Evolutionary conservation across 2,797 vertebrate genomes (phyloP).

Genomic region (Psittacula derbiana): DNA sequence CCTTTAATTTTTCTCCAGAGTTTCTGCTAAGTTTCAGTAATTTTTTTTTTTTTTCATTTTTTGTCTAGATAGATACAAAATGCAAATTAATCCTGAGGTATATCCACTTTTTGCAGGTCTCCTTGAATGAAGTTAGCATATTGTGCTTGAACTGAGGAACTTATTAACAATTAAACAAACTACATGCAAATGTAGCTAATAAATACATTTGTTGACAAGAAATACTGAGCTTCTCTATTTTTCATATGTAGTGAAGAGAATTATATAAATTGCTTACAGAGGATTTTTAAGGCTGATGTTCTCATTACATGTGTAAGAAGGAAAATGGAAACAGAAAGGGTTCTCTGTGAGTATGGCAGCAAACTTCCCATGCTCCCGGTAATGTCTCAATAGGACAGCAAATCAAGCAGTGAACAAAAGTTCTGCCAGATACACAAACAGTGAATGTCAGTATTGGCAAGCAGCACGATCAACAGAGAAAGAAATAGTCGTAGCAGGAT

Average conservation of each 20-base stretch:
- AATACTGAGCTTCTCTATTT: neutral
- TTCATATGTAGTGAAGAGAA: neutral
- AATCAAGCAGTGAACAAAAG: neutral
- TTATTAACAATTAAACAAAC: neutral
- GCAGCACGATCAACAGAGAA: neutral
- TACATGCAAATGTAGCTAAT: neutral
- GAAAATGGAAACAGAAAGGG: neutral
- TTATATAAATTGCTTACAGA: neutral
- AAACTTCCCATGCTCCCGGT: neutral
- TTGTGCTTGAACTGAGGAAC: neutral
- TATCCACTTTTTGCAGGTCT: neutral
- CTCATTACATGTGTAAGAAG: neutral
- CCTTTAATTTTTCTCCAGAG: slow-evolving; percentile 67
- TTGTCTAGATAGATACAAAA: slow-evolving; percentile 18
- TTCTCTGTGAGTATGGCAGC: neutral
- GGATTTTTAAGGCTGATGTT: neutral
- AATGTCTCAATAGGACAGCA: neutral
- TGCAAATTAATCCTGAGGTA: neutral
- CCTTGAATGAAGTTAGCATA: neutral
- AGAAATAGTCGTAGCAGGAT: neutral
- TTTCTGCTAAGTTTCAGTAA: slow-evolving; percentile 66
- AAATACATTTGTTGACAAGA: neutral
- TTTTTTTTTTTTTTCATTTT: slow-evolving; percentile 4
- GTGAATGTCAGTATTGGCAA: neutral
- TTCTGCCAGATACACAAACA: neutral